Base-by-base conservation (phyloP, 92 coral and sea anemone genomes). In the Phymanthus crucifer region DNA sequence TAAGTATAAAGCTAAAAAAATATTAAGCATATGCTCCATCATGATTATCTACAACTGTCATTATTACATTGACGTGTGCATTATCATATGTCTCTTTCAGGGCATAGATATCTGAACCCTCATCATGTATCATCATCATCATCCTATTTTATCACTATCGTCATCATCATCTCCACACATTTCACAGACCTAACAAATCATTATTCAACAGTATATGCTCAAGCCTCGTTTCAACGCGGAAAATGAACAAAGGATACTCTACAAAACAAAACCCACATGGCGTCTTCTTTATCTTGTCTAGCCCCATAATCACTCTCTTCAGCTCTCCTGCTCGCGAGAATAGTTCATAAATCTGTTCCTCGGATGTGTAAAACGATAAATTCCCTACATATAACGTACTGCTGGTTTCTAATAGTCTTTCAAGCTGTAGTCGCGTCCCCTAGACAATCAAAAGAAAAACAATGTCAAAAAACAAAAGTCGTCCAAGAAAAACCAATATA, bases 251-350 rank as follows among this genome's bases (percentile, higher is more conserved):
- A 95, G 97, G 99, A 95, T 95, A 95, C 99, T 95, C 99, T 12
- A 93, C 79, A 70, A 95, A 95, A 77, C 99, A 95, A 76, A 95
- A 95, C 65, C 99, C 99, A 74, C 99, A 95, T 18, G 99, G 99
- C n/a, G 98, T 93, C 76, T 89, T 93, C 80, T 89, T 93, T 0
- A 89, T 13, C 77, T 89, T 93, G 66, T 95, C 99, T 46, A 95
- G 83, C 19, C 99, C 99, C 99, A 95, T 95, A 64, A 95, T 52
- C 9, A 93, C 82, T 70, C 93, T 90, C 78, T 89, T 89, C 10
- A 95, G 3, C 35, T 95, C 98, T n/a, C 99, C 99, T 72, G 91
- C 97, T 78, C 97, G 87, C 17, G 94, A 77, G 78, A 95, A 95
- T 40, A 95, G 83, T 71, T 95, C 98, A 70, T 95, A 77, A 32